phyloP scores from a whole-genome alignment of 2,113 vertebrate genomes.

The Brachyhypopomus gauderio region DNA sequence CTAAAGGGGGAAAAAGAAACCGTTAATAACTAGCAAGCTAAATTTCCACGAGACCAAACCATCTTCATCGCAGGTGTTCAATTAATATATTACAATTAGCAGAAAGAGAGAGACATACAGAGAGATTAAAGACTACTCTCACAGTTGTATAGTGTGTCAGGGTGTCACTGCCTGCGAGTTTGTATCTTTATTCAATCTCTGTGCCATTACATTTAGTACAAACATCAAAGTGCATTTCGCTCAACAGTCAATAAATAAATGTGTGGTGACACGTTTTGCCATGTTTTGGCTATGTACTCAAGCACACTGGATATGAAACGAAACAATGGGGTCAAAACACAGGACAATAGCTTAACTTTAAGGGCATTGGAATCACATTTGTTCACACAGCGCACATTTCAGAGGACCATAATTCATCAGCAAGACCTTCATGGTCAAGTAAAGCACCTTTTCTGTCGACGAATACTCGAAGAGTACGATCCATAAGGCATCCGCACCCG shows the following conservation, averaged over 20 bases:
- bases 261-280: no score
- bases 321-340: neutral
- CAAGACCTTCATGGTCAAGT: no score
- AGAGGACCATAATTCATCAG: no score
- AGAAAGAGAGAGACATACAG: neutral
- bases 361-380: no score
- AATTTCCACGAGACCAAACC: constrained; percentile 42
- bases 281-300: no score
- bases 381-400: no score
- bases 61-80: constrained; percentile 39
- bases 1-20: constrained; percentile 34
- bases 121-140: neutral
- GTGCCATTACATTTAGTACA: constrained; percentile 5
- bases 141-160: neutral
- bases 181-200: neutral
- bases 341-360: neutral
- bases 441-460: no score
- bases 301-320: neutral
- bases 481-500: no score
- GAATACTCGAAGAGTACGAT: no score
- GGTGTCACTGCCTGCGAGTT: neutral
- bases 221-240: constrained; percentile 1
- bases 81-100: constrained; percentile 41
- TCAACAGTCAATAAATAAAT: neutral
- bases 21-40: constrained; percentile 49